Conservation (phyloP, 2,113 vertebrate genomes). For the Carlito syrichta region DNA sequence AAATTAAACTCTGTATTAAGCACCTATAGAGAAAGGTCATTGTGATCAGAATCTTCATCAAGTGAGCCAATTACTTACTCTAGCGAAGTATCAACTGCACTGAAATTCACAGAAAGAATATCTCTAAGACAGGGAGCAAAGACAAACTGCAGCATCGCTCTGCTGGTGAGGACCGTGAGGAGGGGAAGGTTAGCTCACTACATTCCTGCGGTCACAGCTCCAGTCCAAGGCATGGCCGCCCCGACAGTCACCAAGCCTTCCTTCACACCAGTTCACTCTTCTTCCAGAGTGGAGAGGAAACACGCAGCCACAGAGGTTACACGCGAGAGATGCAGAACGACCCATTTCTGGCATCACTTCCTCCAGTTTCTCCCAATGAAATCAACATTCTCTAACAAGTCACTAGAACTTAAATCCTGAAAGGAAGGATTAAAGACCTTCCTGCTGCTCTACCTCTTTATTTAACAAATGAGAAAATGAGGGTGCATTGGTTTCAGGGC, state of each 20-base stretch:
- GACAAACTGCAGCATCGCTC: background rate
- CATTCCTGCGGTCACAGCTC: accelerated
- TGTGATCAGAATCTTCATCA: background rate
- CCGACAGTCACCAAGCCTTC: background rate
- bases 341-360: background rate
- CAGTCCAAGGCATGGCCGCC: background rate
- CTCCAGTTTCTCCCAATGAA: background rate
- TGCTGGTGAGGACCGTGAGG: accelerated
- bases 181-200: accelerated
- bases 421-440: background rate
- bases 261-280: background rate
- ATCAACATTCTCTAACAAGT: background rate
- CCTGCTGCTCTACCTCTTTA: background rate
- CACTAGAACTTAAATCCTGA: background rate
- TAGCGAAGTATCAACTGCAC: background rate
- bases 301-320: background rate
- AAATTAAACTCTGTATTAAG: background rate
- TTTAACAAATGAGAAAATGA: conserved; percentile 3
- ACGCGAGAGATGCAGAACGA: background rate
- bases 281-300: background rate
- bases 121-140: background rate
- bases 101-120: background rate
- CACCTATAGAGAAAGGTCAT: background rate
- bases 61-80: background rate
- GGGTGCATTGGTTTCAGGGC: background rate